phyloP scores from a whole-genome alignment of 2,113 vertebrate species.

The Chrysochloris asiatica region DNA sequence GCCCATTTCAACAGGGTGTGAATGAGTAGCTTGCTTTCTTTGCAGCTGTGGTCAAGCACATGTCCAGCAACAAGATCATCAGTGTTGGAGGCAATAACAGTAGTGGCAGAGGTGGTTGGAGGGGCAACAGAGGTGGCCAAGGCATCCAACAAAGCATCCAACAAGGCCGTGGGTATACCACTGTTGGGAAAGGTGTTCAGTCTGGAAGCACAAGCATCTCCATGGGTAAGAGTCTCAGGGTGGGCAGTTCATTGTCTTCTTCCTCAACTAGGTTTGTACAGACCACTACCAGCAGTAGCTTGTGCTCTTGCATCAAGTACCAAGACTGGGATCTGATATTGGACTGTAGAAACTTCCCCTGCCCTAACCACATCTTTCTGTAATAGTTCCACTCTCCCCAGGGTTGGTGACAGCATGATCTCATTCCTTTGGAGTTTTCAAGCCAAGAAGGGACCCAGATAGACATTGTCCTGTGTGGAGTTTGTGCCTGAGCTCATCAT shows the following conservation, averaged over 20 bases:
- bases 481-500: neutral
- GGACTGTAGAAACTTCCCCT: neutral
- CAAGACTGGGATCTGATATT: neutral
- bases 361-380: neutral
- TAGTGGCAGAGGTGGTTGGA: neutral
- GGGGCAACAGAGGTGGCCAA: neutral
- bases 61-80: conserved; percentile 28
- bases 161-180: neutral
- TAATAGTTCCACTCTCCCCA: neutral
- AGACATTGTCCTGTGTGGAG: neutral
- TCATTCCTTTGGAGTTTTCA: neutral
- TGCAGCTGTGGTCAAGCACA: neutral
- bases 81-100: neutral
- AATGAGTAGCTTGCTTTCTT: neutral
- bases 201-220: neutral
- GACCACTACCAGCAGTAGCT: neutral
- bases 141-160: no score
- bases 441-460: neutral
- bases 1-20: neutral
- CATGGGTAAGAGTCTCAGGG: neutral
- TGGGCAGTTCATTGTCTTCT: no score
- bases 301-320: neutral
- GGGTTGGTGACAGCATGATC: neutral
- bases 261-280: neutral
- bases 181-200: neutral